phyloP scores from a whole-genome alignment of 2,888 invertebrate species.

The Andrena haemorrhoa region DNA sequence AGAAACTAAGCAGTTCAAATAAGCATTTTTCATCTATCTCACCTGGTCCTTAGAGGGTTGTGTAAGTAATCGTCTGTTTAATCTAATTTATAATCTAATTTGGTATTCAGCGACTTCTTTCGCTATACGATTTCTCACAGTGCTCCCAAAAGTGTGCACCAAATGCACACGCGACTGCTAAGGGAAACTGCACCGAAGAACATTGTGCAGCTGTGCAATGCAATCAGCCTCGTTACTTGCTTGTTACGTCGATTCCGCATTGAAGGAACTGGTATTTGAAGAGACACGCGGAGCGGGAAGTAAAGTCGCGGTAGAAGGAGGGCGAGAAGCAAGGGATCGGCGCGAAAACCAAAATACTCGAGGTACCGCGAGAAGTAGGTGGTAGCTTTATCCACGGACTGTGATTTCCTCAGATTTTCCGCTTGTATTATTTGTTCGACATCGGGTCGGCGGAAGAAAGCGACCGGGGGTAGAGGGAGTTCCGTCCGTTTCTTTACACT shows the following conservation, averaged over 20 bases:
- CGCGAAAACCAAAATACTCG: conserved; percentile 70
- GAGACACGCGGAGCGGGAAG: background rate
- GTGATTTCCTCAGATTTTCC: conserved; percentile 81
- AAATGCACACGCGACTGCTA: background rate
- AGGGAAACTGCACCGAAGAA: background rate
- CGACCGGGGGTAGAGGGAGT: conserved; percentile 35
- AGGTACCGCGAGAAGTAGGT: conserved; percentile 37
- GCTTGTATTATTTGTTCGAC: conserved; percentile 83
- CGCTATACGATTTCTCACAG: background rate
- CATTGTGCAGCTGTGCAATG: background rate
- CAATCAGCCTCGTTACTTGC: background rate
- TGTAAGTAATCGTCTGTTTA: no score
- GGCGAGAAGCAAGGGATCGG: conserved; percentile 46
- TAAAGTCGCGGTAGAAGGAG: background rate
- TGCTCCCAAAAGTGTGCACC: background rate
- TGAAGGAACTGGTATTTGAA: background rate
- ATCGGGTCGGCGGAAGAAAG: conserved; percentile 74
- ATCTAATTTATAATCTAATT: no score
- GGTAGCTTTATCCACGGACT: conserved; percentile 66
- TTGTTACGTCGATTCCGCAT: background rate
- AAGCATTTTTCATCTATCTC: background rate
- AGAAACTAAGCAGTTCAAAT: background rate
- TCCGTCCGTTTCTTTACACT: conserved; percentile 83
- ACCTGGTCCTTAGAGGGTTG: background rate
- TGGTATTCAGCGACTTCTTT: no score